These are phyloP conservation scores for Neoascia interrupta DNA, from an alignment of 2,888 invertebrate species.

Conservation along the genomic window DNA sequence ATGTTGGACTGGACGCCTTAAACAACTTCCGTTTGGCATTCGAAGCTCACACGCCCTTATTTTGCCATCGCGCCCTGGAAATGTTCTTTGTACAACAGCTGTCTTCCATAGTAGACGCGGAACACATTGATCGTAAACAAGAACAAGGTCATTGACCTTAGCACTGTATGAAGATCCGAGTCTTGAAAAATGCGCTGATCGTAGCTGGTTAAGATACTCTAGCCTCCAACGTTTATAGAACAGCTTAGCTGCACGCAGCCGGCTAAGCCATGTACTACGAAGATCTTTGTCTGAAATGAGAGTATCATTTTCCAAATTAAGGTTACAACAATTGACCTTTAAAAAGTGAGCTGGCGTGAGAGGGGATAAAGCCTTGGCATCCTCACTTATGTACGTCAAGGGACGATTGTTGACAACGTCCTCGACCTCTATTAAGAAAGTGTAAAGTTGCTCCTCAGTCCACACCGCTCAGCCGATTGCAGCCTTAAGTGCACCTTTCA, in stretches of 20 bases:
- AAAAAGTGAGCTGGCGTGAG: not conserved
- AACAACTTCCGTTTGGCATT: not conserved
- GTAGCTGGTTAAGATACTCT: constrained; percentile 45
- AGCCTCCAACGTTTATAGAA: constrained; percentile 32
- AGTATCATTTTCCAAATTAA: not conserved
- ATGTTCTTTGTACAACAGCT: not conserved
- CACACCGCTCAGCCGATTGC: not conserved
- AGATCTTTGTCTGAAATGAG: not conserved
- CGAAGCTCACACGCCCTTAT: not conserved
- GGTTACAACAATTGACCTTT: not conserved
- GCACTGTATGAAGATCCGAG: not conserved
- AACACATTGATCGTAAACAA: not conserved
- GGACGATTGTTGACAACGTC: not conserved
- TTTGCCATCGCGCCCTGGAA: not conserved
- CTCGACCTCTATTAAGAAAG: not conserved
- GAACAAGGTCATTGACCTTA: not conserved
- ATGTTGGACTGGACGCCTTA: not conserved
- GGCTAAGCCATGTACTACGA: not conserved
- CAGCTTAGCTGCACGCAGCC: not conserved
- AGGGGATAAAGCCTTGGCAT: not conserved
- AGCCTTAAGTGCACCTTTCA: not conserved
- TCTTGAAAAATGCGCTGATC: constrained; percentile 41
- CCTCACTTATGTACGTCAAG: not conserved
- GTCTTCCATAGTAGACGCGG: not conserved
- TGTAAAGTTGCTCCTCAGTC: not conserved